phyloP scores from a whole-genome alignment of 2,888 invertebrate species.

The Drosophila leonis region DNA sequence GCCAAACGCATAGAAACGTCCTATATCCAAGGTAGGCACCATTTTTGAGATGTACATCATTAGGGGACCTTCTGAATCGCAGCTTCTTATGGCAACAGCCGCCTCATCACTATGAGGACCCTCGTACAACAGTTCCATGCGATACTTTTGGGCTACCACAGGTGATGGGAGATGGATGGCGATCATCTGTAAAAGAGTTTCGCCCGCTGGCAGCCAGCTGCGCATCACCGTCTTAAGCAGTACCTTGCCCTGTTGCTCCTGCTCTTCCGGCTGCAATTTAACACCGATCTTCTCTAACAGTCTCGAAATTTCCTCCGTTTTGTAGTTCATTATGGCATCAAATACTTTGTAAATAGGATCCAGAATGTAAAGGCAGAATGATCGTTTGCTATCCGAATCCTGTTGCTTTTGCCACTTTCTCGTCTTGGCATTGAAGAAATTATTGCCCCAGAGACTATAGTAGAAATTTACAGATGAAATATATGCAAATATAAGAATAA shows the following conservation, averaged over 20 bases:
- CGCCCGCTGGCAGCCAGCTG: conserved; percentile 99
- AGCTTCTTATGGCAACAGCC: conserved; percentile 95
- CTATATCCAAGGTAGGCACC: conserved; percentile 99
- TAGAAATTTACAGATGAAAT: not conserved
- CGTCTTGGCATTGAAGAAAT: conserved; percentile 98
- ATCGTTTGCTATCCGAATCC: conserved; percentile 96
- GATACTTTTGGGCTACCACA: conserved; percentile 99
- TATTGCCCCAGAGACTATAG: conserved; percentile 96
- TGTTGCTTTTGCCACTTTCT: conserved; percentile 99
- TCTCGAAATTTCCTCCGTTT: conserved; percentile 94
- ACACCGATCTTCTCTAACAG: conserved; percentile 96
- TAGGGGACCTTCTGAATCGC: conserved; percentile 98
- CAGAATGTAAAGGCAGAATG: conserved; percentile 99
- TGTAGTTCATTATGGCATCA: conserved; percentile 94
- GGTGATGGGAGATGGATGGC: conserved; percentile 99
- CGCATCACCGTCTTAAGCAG: conserved; percentile 99
- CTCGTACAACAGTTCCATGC: conserved; percentile 99
- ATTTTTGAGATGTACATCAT: conserved; percentile 99
- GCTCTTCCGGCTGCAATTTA: conserved; percentile 96
- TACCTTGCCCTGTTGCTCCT: conserved; percentile 98
- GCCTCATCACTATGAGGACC: conserved; percentile 98
- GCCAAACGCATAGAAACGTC: conserved; percentile 99
- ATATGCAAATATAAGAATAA: not conserved
- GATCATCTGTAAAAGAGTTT: conserved; percentile 99
- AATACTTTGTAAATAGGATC: conserved; percentile 99